Percentiles rank a stretch among this genome's conserved stretches.
Evolutionary conservation across 2,888 invertebrate genomes (phyloP).

Genomic region (Dynastes tityus): DNA sequence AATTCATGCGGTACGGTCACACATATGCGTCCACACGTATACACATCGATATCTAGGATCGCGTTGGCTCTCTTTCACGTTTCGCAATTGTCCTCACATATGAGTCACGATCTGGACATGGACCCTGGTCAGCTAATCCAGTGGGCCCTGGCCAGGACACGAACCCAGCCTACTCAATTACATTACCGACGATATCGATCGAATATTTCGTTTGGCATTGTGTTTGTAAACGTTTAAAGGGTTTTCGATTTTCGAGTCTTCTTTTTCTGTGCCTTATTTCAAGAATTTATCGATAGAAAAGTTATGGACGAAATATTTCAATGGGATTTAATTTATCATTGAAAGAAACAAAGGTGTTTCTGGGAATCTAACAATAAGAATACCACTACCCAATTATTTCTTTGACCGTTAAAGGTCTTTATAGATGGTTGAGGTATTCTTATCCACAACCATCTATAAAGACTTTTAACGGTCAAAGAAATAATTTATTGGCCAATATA

Average conservation of each 20-base stretch:
- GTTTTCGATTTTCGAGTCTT: constrained; percentile 28
- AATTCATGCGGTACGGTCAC: too few relatives aligned
- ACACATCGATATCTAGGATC: constrained; percentile 9
- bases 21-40: not conserved
- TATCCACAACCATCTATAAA: too few relatives aligned
- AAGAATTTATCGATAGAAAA: too few relatives aligned
- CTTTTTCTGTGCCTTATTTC: not conserved
- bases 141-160: constrained; percentile 58
- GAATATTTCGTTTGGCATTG: constrained; percentile 31
- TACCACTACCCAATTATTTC: too few relatives aligned
- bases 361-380: too few relatives aligned
- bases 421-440: too few relatives aligned
- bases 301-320: too few relatives aligned
- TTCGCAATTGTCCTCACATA: constrained; percentile 52
- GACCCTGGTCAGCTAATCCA: constrained; percentile 63
- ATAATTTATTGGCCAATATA: too few relatives aligned
- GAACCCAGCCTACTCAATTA: constrained; percentile 56
- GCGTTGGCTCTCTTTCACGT: constrained; percentile 43
- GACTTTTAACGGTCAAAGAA: too few relatives aligned
- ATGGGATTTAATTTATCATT: too few relatives aligned
- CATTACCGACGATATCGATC: constrained; percentile 54
- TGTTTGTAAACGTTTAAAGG: constrained; percentile 26
- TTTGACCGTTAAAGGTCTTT: too few relatives aligned
- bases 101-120: constrained; percentile 59
- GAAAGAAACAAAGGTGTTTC: too few relatives aligned